Evolutionary conservation across 2,797 vertebrate genomes (phyloP).

Genomic region (Lycodopsis pacificus): DNA sequence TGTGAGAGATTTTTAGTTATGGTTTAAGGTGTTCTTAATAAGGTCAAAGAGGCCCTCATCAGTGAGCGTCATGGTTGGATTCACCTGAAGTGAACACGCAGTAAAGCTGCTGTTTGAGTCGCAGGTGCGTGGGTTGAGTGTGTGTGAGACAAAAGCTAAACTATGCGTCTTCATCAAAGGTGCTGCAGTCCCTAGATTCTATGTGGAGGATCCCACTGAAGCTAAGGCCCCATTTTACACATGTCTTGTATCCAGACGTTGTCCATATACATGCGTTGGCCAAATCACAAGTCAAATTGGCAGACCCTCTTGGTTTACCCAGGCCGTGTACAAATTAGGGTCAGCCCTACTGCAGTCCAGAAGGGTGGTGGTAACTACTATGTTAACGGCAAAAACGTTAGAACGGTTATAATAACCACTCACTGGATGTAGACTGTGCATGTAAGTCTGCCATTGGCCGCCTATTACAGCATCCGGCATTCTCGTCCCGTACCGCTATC

Average conservation of each 20-base stretch:
- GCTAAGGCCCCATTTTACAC: not conserved
- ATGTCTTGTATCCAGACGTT: not conserved
- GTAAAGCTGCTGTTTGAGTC: constrained; percentile 2
- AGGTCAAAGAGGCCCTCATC: constrained; percentile 9
- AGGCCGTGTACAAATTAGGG: not conserved
- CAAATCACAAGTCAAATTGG: not conserved
- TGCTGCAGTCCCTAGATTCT: not conserved
- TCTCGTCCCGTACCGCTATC: not conserved
- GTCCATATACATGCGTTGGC: no score
- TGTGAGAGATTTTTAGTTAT: not conserved
- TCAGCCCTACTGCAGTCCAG: not conserved
- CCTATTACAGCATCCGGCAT: not conserved
- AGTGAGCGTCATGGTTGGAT: not conserved
- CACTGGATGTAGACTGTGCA: not conserved
- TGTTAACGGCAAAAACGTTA: not conserved
- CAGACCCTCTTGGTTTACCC: no score
- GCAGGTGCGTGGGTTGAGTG: constrained; percentile 4
- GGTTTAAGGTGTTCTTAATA: not conserved
- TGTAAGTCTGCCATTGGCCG: not conserved
- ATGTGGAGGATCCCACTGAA: not conserved
- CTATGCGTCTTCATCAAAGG: not conserved
- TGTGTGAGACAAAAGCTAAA: constrained; percentile 19
- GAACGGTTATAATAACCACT: no score
- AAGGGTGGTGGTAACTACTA: not conserved
- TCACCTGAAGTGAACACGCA: not conserved